Evolutionary conservation across 2,797 vertebrate species (phyloP), one percentile per base, ranked within the genome.

Genomic region (Picus viridis): DNA sequence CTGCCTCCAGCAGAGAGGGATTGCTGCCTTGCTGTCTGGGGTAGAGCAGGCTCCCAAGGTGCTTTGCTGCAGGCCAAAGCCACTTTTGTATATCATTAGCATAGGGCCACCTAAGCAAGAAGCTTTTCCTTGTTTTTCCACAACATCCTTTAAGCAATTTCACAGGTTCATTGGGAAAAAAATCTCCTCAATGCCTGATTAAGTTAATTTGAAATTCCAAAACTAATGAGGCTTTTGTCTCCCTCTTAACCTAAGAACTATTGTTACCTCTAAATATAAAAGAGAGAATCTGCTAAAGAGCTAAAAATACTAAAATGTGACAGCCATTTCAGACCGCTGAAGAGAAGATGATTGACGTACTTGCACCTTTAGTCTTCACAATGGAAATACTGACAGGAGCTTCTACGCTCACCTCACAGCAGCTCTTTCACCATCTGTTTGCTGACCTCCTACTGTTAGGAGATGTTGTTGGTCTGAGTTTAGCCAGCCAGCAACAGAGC

Each of bases 221-320:
- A 92, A 77, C 30, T 92, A 79, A 56, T 58, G 83, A 89, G 76
- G 74, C 47, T 87, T 95, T 95, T 94, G 76, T 95, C 71, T 93
- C 49, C 36, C 36, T 86, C 85, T 86, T 90, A 91, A 89, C 41
- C 61, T 83, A 72, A 93, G 63, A 86, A 64, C 61, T 63, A 74
- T 73, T 89, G 65, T 70, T 91, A 69, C 36, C 64, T 68, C 58
- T 84, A 58, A 75, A 93, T 91, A 81, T 73, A 61, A 95, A 93
- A 72, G 53, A 70, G 1, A 41, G 80, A 90, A 95, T 93, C 85
- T 49, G 8, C 79, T 62, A 88, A 92, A 88, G 51, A 90, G 45
- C 82, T 94, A 88, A 93, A 96, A 95, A 87, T 86, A 85, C 71
- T 82, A 64, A 88, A 63, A 41, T 78, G 78, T 53, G 43, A 78